A percentile compares a stretch with the other conserved stretches of the same genome.
Evolutionary conservation across 2,888 invertebrate genomes (phyloP).

Genomic region (Troides helena): DNA sequence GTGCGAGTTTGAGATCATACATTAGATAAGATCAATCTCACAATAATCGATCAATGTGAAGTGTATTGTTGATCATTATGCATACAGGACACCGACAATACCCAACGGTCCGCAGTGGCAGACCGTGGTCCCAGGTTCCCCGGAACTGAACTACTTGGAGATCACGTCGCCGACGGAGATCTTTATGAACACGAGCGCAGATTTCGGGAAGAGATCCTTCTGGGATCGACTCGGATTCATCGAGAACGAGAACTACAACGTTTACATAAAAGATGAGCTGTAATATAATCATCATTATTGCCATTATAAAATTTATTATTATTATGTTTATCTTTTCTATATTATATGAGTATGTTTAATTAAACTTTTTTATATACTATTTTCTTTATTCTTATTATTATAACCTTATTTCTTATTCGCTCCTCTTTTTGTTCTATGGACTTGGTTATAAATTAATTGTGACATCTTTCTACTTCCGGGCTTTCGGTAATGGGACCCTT

Average conservation of each 20-base stretch:
- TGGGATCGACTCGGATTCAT: slow-evolving; percentile 82
- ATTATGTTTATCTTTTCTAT: neutral
- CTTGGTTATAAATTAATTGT: neutral
- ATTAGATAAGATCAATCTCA: too few relatives aligned
- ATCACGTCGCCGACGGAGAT: slow-evolving; percentile 70
- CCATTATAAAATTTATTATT: neutral
- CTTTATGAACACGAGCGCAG: slow-evolving; percentile 63
- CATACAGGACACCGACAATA: slow-evolving; percentile 64
- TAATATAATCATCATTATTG: slow-evolving; percentile 39
- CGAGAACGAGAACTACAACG: slow-evolving; percentile 77
- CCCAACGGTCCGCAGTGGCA: slow-evolving; percentile 65
- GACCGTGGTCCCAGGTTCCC: slow-evolving; percentile 62
- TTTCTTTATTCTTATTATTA: neutral
- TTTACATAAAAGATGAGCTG: slow-evolving; percentile 63
- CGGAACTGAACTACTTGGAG: slow-evolving; percentile 73
- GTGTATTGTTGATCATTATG: neutral
- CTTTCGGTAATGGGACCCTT: neutral
- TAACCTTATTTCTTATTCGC: neutral
- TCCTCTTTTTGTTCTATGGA: neutral
- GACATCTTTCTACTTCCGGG: neutral
- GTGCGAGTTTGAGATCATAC: too few relatives aligned
- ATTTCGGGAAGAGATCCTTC: slow-evolving; percentile 80
- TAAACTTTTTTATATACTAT: neutral
- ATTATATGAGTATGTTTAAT: neutral
- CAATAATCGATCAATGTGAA: too few relatives aligned